phyloP scores from a whole-genome alignment of 2,113 vertebrate genomes.

The Electrona antarctica region DNA sequence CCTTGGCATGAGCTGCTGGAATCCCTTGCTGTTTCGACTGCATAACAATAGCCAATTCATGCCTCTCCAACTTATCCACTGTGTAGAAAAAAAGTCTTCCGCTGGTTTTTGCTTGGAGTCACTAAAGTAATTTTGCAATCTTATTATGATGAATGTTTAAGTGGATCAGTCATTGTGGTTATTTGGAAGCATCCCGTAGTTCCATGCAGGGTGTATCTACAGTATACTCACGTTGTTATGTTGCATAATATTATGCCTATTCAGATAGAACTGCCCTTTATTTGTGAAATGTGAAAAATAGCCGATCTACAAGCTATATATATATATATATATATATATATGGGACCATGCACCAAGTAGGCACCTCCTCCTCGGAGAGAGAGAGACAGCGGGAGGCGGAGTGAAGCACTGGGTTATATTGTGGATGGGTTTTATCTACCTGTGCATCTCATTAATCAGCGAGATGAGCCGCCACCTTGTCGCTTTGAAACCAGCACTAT shows the following conservation, averaged over 20 bases:
- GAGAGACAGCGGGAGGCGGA: neutral
- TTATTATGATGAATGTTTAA: constrained; percentile 25
- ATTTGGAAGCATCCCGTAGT: neutral
- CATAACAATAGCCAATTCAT: constrained; percentile 50
- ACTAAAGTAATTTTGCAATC: constrained; percentile 28
- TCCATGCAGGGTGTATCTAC: neutral
- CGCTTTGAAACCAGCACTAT: too few relatives aligned
- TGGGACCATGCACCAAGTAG: too few relatives aligned
- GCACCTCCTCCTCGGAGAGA: too few relatives aligned
- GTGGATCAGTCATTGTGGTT: constrained; percentile 5
- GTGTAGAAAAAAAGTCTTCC: constrained; percentile 12
- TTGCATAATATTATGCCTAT: neutral
- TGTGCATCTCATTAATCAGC: too few relatives aligned
- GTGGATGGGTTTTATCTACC: too few relatives aligned
- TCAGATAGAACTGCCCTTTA: neutral
- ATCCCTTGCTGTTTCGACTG: constrained; percentile 52
- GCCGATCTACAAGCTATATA: too few relatives aligned
- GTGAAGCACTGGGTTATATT: too few relatives aligned
- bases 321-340: too few relatives aligned
- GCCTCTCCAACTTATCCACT: constrained; percentile 45
- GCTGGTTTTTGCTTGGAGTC: constrained; percentile 17
- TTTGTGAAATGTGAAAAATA: neutral
- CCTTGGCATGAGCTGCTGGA: constrained; percentile 50
- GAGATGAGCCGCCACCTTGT: too few relatives aligned
- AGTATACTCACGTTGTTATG: neutral